A percentile compares a stretch with the other conserved stretches of the same genome.
Evolutionary conservation across 2,113 vertebrate genomes (phyloP).

Genomic region (Gopherus flavomarginatus): DNA sequence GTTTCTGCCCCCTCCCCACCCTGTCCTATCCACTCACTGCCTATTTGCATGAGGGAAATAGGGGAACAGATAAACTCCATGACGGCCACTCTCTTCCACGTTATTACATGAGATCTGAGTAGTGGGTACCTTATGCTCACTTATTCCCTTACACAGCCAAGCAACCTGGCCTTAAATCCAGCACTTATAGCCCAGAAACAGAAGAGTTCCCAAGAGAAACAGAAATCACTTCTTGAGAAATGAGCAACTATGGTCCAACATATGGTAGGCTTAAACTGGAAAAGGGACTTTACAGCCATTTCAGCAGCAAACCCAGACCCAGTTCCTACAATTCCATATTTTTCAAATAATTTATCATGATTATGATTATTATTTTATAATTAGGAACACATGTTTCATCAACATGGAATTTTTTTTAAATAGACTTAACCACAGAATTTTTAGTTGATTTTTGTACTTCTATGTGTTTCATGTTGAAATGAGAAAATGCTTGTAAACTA

Average conservation of each 20-base stretch:
- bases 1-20: background rate
- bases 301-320: background rate
- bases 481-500: conserved; percentile 61
- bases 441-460: conserved; percentile 37
- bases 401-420: conserved; percentile 11
- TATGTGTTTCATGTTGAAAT: background rate
- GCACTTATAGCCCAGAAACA: background rate
- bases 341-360: background rate
- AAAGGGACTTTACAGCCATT: background rate
- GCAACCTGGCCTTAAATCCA: background rate
- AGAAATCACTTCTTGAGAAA: background rate
- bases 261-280: background rate
- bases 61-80: background rate
- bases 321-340: background rate
- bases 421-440: conserved; percentile 38
- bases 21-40: background rate
- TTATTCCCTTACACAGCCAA: background rate
- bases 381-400: conserved; percentile 40
- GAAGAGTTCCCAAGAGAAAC: background rate
- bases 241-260: background rate
- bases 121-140: accelerated
- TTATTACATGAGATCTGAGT: background rate
- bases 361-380: conserved; percentile 19
- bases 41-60: background rate
- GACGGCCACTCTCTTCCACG: background rate